Evolutionary conservation across 2,888 invertebrate species (phyloP), one percentile per base, ranked within the genome.

Genomic region (Argyresthia albistria): DNA sequence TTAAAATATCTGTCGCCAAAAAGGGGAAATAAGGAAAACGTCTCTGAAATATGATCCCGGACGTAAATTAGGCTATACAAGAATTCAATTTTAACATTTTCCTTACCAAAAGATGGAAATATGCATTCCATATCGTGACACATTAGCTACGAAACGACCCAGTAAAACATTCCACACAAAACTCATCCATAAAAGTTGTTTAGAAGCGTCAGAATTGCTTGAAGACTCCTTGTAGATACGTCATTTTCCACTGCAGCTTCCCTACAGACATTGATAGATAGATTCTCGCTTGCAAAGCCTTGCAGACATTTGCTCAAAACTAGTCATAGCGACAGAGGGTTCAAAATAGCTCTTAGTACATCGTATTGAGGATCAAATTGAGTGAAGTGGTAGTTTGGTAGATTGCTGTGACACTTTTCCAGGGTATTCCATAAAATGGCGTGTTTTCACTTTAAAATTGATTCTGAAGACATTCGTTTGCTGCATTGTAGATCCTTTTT

Each of bases 181-280:
- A 53, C 50, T 45, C 36, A 16, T 46, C 57, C 54, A 55, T 58
- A 25, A 25, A 4, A 25, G 3, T 2, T 25, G 25, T 4, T 4
- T 4, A 25, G 25, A 25, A 6, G 25, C 25, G 25, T 25, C 25
- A 25, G 25, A 4, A 25, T 25, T 25, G 25, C 25, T 25, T 25
- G 25, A 25, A 25, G 25, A 25, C 6, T 25, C 6, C 25, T 25
- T 4, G 25, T 25, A 25, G 25, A 25, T 25, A 25, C 25, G 54
- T 51, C 43, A 53, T 57, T 57, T 54, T 36, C 52, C 43, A 25
- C 35, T 8, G 35, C n/a, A 25, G 11, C n/a, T n/a, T 35, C 35
- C 12, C 35, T 35, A 35, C 8, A 46, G 64, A 62, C 64, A 54
- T 56, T 62, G 64, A 64, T 60, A 57, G 59, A 64, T 64, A 59